These are phyloP conservation scores for Scyliorhinus canicula DNA, from an alignment of 2,797 vertebrate genomes.

Conservation along the genomic window DNA sequence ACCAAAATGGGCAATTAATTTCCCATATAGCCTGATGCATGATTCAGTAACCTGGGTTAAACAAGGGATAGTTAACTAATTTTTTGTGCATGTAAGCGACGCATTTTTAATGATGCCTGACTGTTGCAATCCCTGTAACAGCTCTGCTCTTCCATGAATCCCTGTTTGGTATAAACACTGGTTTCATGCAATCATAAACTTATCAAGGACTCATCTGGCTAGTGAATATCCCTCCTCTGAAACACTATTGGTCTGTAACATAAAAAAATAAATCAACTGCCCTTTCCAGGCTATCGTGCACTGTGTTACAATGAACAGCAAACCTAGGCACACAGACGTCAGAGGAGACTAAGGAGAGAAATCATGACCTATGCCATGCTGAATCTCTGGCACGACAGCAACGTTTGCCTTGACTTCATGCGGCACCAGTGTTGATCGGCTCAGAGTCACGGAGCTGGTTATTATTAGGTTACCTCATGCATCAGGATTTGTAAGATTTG, in stretches of 20 bases:
- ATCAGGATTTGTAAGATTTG: neutral
- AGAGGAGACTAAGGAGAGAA: neutral
- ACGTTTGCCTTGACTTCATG: neutral
- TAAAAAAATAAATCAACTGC: neutral
- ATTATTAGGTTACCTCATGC: neutral
- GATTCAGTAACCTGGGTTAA: neutral
- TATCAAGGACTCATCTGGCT: neutral
- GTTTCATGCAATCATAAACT: neutral
- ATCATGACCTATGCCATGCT: neutral
- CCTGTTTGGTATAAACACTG: neutral
- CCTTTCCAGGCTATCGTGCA: neutral
- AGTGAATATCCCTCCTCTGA: neutral
- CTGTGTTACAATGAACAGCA: neutral
- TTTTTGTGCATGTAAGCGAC: neutral
- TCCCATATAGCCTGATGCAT: too few relatives aligned
- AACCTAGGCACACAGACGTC: neutral
- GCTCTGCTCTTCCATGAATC: neutral
- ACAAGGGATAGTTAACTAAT: neutral
- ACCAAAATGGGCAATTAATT: neutral
- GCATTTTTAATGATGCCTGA: neutral
- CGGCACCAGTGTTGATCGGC: neutral
- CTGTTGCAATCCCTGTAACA: neutral
- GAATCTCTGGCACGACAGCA: neutral
- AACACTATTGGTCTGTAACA: neutral
- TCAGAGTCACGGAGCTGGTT: neutral